Percentiles rank a stretch among this genome's conserved stretches.
Evolutionary conservation across 2,797 vertebrate species (phyloP).

Genomic region (Micromesistius poutassou): DNA sequence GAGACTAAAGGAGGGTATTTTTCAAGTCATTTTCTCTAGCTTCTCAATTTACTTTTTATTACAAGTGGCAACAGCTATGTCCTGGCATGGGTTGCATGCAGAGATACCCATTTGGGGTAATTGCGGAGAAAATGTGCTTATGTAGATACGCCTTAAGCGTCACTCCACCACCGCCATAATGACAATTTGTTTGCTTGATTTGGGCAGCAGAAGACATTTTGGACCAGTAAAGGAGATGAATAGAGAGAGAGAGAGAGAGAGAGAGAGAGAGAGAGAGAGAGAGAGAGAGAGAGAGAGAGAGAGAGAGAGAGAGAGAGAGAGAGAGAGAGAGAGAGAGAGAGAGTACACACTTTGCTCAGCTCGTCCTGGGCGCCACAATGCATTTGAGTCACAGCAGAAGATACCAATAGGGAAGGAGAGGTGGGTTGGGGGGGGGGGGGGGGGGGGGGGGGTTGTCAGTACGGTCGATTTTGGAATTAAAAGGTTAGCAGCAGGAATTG

Average conservation of each 20-base stretch:
- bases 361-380: too few species aligned
- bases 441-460: too few species aligned
- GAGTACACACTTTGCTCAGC: too few species aligned
- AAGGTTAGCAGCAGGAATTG: too few species aligned
- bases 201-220: conserved; percentile 34
- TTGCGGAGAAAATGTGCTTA: conserved; percentile 70
- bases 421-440: too few species aligned
- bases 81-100: conserved; percentile 59
- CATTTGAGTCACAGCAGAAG: too few species aligned
- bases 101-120: conserved; percentile 69
- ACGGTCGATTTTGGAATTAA: too few species aligned
- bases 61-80: conserved; percentile 57
- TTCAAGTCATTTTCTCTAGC: conserved; percentile 44
- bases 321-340: background rate
- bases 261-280: conserved; percentile 8
- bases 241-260: too few species aligned
- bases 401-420: too few species aligned
- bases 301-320: background rate
- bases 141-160: conserved; percentile 61
- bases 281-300: conserved; percentile 17
- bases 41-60: conserved; percentile 60
- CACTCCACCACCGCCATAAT: conserved; percentile 64
- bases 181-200: conserved; percentile 50
- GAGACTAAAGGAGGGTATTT: conserved; percentile 33
- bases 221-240: background rate